Conservation (phyloP, 2,888 invertebrate species). For the Hybos culiciformis region DNA sequence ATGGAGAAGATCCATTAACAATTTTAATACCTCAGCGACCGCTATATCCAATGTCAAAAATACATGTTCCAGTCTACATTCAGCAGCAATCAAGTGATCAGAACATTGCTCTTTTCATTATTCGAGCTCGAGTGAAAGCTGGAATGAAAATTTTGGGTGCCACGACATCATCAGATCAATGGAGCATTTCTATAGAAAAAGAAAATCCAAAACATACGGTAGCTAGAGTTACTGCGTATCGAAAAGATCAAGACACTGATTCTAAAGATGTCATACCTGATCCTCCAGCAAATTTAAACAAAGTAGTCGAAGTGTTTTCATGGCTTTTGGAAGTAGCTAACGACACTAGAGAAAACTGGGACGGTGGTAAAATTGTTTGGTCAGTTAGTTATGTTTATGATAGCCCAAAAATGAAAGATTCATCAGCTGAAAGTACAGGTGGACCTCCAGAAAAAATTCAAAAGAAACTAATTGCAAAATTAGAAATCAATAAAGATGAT, state of each 20-base stretch:
- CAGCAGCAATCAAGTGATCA: conserved; percentile 53
- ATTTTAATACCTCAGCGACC: conserved; percentile 78
- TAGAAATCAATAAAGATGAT: conserved; percentile 86
- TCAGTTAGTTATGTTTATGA: conserved; percentile 60
- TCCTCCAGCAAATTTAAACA: neutral
- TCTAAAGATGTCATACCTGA: conserved; percentile 13
- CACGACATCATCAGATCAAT: conserved; percentile 58
- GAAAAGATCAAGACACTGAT: conserved; percentile 41
- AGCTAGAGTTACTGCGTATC: conserved; percentile 75
- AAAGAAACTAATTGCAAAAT: conserved; percentile 61
- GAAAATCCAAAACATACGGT: conserved; percentile 73
- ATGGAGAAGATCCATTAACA: conserved; percentile 70
- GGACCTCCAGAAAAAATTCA: conserved; percentile 33
- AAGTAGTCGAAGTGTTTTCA: conserved; percentile 68
- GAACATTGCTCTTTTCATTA: conserved; percentile 64
- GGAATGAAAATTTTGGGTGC: conserved; percentile 76
- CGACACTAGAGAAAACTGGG: conserved; percentile 61
- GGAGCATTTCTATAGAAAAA: conserved; percentile 76
- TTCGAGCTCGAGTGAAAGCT: conserved; percentile 83
- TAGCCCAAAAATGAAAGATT: conserved; percentile 36
- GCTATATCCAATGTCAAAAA: conserved; percentile 74
- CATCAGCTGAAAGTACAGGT: conserved; percentile 22
- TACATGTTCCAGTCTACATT: conserved; percentile 83
- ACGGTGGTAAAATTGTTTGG: conserved; percentile 79
- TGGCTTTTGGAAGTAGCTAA: conserved; percentile 84